Percentiles rank a stretch among this genome's conserved stretches.
phyloP scores from a whole-genome alignment of 2,113 vertebrate species.

The Rhombomys opimus region DNA sequence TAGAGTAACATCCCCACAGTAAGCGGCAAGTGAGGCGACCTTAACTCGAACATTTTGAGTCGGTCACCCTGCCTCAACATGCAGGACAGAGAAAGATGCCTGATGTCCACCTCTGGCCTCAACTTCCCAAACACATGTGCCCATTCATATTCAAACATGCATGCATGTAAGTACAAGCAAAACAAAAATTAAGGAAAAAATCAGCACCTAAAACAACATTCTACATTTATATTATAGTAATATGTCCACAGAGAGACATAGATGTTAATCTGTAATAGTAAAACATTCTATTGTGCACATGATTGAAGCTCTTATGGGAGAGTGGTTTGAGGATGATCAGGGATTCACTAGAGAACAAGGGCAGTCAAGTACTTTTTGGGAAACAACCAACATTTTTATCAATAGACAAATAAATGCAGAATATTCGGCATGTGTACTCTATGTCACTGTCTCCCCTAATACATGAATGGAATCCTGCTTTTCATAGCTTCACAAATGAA shows the following conservation, averaged over 20 bases:
- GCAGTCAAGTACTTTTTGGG: not conserved
- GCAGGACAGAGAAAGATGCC: not conserved
- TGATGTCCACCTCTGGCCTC: not conserved
- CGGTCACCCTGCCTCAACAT: not conserved
- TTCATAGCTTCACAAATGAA: not conserved
- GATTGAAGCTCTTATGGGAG: not conserved
- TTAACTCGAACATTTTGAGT: not conserved
- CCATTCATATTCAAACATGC: not conserved
- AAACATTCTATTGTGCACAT: not conserved
- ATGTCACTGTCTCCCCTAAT: not conserved
- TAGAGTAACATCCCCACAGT: not conserved
- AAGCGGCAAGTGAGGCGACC: not conserved
- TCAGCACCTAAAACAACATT: too few relatives aligned
- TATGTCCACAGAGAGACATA: not conserved
- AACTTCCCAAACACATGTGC: not conserved
- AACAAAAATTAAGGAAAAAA: too few relatives aligned
- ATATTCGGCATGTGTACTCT: not conserved
- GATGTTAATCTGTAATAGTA: not conserved
- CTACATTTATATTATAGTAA: not conserved
- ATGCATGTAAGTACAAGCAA: not conserved
- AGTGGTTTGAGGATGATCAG: not conserved
- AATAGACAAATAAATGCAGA: not conserved
- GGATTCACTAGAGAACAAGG: not conserved
- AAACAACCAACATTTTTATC: not conserved
- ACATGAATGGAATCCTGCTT: not conserved